Percentiles rank a stretch among this genome's conserved stretches.
phyloP scores from a whole-genome alignment of 2,888 invertebrate genomes.

The Adelphocoris suturalis region DNA sequence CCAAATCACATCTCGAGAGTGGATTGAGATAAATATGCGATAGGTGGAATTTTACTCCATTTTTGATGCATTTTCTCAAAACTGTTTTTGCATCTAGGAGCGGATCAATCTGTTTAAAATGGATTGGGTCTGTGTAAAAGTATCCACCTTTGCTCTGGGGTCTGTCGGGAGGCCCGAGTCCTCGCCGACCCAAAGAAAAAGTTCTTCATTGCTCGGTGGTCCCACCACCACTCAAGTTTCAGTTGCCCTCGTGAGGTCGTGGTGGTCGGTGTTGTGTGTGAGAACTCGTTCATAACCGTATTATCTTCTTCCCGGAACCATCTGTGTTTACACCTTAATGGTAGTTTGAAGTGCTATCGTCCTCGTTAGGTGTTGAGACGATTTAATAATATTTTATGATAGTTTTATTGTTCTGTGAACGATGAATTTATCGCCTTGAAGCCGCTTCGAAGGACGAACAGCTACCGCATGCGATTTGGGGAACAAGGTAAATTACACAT shows the following conservation, averaged over 20 bases:
- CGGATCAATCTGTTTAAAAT: no score
- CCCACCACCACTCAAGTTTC: no score
- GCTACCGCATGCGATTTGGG: not conserved
- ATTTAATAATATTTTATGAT: not conserved
- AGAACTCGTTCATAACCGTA: not conserved
- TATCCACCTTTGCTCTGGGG: no score
- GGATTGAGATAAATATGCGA: no score
- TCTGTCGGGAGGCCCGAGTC: no score
- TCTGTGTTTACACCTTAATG: slow-evolving; percentile 5
- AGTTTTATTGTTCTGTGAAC: not conserved
- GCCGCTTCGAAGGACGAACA: not conserved
- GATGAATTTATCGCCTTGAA: not conserved
- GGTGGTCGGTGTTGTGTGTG: not conserved
- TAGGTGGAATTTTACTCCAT: no score
- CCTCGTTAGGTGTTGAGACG: not conserved
- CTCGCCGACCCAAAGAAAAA: no score
- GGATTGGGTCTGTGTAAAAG: no score
- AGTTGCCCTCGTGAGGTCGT: slow-evolving; percentile 4
- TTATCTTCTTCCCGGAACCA: slow-evolving; percentile 22
- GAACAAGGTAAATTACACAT: not conserved
- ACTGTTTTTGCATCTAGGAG: no score
- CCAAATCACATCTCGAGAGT: no score
- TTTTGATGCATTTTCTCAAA: no score
- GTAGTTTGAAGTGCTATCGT: not conserved
- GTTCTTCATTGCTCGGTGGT: no score